Base-by-base conservation (phyloP, 1,140 invertebrate genomes). In the Myzus persicae region DNA sequence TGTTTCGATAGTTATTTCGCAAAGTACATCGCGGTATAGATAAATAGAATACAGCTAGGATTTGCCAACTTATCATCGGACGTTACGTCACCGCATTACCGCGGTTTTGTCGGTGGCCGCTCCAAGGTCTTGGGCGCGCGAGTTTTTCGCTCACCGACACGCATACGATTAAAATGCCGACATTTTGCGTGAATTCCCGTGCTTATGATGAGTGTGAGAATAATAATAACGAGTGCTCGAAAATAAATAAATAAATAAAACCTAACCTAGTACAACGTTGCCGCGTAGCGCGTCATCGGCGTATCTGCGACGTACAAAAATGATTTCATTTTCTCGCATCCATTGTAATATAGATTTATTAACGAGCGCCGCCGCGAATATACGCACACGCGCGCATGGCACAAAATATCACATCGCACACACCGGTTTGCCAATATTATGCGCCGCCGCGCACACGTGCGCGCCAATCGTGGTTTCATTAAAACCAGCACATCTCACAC, bases 61-160 rank as follows among this genome's bases (percentile, higher is more conserved):
- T 92, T 92, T 92, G 91, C 91, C 76, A 92, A 92, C 67, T 26
- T 76, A 84, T 92, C 82, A 84, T 92, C 82, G 82, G 44, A 81
- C 44, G 42, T 92, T 92, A 81, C 91, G 44, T 92, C 91, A 92
- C n/a, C 44, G 67, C 40, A 9, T 22, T n/a, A 9, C 24, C 44
- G 31, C 42, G 76, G 40, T 81, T 84, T 84, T 84, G 59, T 76
- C 3, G 91, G 76, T 92, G 76, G 91, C 44, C 76, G 31, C 76
- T 82, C 44, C 91, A 92, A 92, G 91, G 91, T 82, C 91, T 92
- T 6, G 8, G 40, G 40, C 36, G 22, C 46, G 36, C 36, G 14
- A 87, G 31, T 44, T 31, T 87, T 44, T 48, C 36, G 24, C 85
- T 4, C 9, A 31, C 9, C 22, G 31, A 6, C 40, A 4, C 11